Evolutionary conservation across 2,888 invertebrate genomes (phyloP).

Genomic region (Calliphora vomitoria): DNA sequence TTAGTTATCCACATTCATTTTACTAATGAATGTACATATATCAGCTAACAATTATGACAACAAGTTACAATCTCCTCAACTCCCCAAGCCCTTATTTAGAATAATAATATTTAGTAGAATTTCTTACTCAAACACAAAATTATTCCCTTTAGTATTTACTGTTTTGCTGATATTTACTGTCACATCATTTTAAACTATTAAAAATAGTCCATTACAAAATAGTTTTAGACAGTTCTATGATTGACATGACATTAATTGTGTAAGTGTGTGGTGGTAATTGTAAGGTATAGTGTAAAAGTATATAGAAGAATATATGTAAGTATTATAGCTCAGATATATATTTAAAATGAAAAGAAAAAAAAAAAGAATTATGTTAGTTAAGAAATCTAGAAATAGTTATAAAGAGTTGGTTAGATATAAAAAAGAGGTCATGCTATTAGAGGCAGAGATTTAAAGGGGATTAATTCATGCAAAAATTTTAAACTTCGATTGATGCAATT

Average conservation of each 20-base stretch:
- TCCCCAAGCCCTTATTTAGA: no score
- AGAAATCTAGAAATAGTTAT: not conserved
- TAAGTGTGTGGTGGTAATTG: not conserved
- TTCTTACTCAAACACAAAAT: no score
- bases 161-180: not conserved
- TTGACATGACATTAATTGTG: slow-evolving; percentile 1
- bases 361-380: slow-evolving; percentile 19
- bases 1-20: no score
- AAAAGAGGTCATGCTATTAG: slow-evolving; percentile 23
- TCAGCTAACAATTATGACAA: no score
- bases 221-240: slow-evolving; percentile 2
- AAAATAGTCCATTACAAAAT: not conserved
- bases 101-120: no score
- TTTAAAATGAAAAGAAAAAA: slow-evolving; percentile 4
- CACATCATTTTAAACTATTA: not conserved
- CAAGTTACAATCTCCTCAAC: no score
- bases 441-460: slow-evolving; percentile 27
- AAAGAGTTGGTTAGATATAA: not conserved
- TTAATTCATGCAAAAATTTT: not conserved
- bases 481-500: not conserved
- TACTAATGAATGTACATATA: no score
- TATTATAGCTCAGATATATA: not conserved
- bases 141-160: no score
- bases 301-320: not conserved
- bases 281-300: not conserved